A percentile compares a stretch with the other conserved stretches of the same genome.
Conservation (phyloP, 1,140 invertebrate genomes). For the Lepidurus apus region DNA sequence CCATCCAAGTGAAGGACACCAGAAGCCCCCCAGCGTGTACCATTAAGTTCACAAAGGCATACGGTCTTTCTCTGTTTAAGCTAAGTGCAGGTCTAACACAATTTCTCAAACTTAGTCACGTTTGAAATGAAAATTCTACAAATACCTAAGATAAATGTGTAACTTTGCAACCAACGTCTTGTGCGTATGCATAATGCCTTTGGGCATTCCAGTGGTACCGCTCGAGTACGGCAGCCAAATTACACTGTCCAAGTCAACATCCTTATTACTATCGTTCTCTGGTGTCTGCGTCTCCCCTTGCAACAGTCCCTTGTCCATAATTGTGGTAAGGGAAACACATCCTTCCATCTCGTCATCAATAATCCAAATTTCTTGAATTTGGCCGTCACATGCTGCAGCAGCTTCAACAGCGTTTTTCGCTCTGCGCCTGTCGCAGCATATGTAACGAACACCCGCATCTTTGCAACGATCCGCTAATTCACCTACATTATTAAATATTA, state of each 20-base stretch:
- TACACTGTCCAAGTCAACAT: not conserved
- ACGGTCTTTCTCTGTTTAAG: not conserved
- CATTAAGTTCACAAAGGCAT: conserved; percentile 16
- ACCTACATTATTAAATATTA: too few relatives aligned
- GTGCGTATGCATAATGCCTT: conserved; percentile 41
- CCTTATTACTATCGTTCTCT: not conserved
- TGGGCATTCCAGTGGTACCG: conserved; percentile 37
- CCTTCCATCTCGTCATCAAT: not conserved
- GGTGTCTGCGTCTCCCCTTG: not conserved
- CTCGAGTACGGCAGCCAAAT: conserved; percentile 35
- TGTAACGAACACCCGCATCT: not conserved
- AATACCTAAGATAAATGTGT: conserved; percentile 8
- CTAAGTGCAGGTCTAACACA: not conserved
- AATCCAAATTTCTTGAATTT: not conserved
- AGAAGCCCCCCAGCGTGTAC: conserved; percentile 4
- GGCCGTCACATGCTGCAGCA: not conserved
- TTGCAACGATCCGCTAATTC: not conserved
- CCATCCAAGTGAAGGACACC: not conserved
- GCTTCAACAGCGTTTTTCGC: not conserved
- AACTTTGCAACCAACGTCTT: conserved; percentile 4
- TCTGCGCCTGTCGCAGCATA: not conserved
- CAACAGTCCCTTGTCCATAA: not conserved
- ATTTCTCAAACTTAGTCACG: not conserved
- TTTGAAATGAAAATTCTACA: not conserved
- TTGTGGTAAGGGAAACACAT: not conserved